Evolutionary conservation across 1,140 invertebrate genomes (phyloP).

Genomic region (Dendrolimus punctatus): DNA sequence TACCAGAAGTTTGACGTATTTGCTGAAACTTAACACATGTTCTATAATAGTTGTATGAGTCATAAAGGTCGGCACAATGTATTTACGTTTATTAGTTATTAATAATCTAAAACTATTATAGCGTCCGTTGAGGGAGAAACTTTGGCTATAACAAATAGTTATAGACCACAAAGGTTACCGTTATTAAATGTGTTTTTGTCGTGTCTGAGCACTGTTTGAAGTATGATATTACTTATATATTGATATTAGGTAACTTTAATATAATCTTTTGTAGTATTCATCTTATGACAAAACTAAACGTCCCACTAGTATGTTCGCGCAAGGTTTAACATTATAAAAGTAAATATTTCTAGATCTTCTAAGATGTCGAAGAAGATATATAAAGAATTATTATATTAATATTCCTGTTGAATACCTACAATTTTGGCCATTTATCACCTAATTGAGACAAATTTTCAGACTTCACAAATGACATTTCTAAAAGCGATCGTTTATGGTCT

Average conservation of each 20-base stretch:
- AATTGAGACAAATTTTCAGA: too few species aligned
- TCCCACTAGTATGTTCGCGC: too few species aligned
- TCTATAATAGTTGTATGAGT: conserved; percentile 13
- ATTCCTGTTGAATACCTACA: too few species aligned
- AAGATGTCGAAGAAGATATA: too few species aligned
- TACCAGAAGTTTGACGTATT: neutral
- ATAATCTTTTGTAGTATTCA: too few species aligned
- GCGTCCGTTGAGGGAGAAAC: conserved; percentile 21
- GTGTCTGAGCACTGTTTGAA: conserved; percentile 14
- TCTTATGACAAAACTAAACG: too few species aligned
- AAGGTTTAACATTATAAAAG: too few species aligned
- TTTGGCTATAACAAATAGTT: conserved; percentile 26
- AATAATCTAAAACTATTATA: conserved; percentile 18
- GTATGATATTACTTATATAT: neutral
- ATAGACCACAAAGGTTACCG: conserved; percentile 13
- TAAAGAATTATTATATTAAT: too few species aligned
- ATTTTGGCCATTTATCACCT: too few species aligned
- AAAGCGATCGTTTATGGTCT: too few species aligned
- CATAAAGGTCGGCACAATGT: conserved; percentile 11
- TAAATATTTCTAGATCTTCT: too few species aligned
- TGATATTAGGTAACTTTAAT: neutral
- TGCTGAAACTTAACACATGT: conserved; percentile 1
- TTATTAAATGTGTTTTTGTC: conserved; percentile 17
- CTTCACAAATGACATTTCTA: too few species aligned
- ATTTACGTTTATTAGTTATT: conserved; percentile 19